A percentile compares a stretch with the other conserved stretches of the same genome.
These are phyloP conservation scores for Anhinga rufa DNA, from an alignment of 2,113 vertebrate species.

Conservation along the genomic window DNA sequence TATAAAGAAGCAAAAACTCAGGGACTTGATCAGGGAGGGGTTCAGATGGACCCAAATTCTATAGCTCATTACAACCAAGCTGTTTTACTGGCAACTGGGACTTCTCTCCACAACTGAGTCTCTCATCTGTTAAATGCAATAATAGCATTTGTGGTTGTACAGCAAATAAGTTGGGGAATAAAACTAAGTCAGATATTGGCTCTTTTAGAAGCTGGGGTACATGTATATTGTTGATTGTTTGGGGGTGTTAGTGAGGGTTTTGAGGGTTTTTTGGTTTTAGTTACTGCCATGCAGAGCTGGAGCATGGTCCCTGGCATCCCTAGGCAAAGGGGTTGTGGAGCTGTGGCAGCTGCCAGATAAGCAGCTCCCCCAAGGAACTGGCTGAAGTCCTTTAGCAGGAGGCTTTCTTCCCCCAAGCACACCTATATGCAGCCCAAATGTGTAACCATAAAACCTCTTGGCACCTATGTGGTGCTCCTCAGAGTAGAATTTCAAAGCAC, in stretches of 20 bases:
- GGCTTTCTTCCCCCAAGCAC: neutral
- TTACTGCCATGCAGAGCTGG: neutral
- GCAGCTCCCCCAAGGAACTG: neutral
- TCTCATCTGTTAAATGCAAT: neutral
- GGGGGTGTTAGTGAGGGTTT: too few species aligned
- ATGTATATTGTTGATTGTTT: neutral
- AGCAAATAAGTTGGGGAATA: neutral
- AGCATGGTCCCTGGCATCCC: neutral
- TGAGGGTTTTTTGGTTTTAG: neutral
- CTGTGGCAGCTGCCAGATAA: neutral
- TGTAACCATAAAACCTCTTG: constrained; percentile 54
- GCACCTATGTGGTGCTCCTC: neutral
- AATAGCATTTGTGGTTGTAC: neutral
- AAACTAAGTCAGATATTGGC: neutral
- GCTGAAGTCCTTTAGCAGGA: neutral
- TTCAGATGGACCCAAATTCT: neutral
- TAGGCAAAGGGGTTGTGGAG: neutral
- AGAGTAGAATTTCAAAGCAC: constrained; percentile 37
- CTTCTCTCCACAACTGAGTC: neutral
- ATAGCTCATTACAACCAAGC: neutral
- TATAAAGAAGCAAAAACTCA: neutral
- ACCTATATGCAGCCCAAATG: constrained; percentile 55
- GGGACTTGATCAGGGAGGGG: neutral
- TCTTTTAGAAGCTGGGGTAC: neutral
- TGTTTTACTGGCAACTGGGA: neutral